Evolutionary conservation across 2,113 vertebrate species (phyloP).

Genomic region (Donacobius atricapilla): DNA sequence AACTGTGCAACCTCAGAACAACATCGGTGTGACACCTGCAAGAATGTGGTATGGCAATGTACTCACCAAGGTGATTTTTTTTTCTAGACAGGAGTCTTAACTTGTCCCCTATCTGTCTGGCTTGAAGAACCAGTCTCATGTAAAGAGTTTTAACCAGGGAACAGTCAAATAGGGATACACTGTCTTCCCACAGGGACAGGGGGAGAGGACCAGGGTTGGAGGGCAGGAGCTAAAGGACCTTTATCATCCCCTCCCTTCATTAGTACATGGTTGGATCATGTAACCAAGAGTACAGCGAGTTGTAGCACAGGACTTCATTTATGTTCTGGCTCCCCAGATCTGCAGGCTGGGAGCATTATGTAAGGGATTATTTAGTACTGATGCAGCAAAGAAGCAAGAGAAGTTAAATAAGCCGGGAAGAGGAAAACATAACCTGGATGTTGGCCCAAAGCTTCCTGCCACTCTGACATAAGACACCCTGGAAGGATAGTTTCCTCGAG

Average conservation of each 20-base stretch:
- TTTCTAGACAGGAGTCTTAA: background rate
- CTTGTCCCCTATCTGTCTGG: background rate
- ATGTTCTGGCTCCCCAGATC: background rate
- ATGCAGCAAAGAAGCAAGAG: background rate
- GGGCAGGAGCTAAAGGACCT: background rate
- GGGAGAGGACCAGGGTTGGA: background rate
- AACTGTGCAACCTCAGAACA: background rate
- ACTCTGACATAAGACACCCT: fast-evolving
- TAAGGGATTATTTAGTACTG: background rate
- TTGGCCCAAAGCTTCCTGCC: background rate
- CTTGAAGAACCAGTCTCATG: background rate
- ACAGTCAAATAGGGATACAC: background rate
- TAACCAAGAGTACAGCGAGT: background rate
- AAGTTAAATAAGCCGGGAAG: background rate
- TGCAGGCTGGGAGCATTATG: background rate
- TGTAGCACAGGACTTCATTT: background rate
- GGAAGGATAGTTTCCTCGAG: background rate
- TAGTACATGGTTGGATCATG: background rate
- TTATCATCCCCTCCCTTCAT: background rate
- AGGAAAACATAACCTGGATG: background rate
- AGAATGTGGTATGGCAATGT: background rate
- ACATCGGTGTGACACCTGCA: background rate
- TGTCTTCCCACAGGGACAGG: background rate
- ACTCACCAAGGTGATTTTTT: background rate
- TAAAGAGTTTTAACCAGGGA: background rate